Percentiles rank a stretch among this genome's conserved stretches.
Conservation (phyloP, 1,140 invertebrate species). For the Drosophila pachea region DNA sequence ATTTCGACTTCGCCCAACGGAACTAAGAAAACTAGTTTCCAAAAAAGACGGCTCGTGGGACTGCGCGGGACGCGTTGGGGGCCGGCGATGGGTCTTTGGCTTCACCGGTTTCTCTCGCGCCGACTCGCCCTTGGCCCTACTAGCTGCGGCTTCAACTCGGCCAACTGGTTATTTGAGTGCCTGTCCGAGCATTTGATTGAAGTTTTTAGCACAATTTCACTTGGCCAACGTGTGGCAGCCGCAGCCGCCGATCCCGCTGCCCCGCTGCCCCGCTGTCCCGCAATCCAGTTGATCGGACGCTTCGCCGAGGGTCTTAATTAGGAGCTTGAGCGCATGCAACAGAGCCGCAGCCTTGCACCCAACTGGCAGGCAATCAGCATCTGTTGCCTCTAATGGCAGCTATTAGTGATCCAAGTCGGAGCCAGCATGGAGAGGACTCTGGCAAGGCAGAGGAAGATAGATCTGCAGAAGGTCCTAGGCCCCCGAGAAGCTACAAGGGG, state of each 20-base stretch:
- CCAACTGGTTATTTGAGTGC: conserved; percentile 45
- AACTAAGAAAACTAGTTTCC: conserved; percentile 48
- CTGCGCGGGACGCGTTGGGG: neutral
- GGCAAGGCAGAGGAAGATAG: no score
- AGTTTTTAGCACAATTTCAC: conserved; percentile 50
- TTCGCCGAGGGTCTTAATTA: conserved; percentile 18
- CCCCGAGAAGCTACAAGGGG: no score
- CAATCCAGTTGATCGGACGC: neutral
- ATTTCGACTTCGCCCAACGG: conserved; percentile 25
- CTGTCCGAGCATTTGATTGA: conserved; percentile 58
- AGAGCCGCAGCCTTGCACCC: neutral
- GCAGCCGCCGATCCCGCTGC: no score
- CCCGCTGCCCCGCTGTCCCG: no score
- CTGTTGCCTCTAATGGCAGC: conserved; percentile 5
- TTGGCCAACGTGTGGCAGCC: conserved; percentile 1
- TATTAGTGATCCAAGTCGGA: neutral
- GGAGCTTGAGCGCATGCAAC: neutral
- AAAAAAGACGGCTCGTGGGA: conserved; percentile 5
- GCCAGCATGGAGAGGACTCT: no score
- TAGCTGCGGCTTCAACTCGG: conserved; percentile 1
- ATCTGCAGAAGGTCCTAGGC: no score
- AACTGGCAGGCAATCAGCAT: neutral
- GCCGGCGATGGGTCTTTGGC: neutral
- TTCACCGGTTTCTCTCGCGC: conserved; percentile 13
- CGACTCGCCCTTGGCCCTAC: conserved; percentile 1